Percentiles rank a stretch among this genome's conserved stretches.
phyloP scores from a whole-genome alignment of 2,888 invertebrate species.

The Diloba caeruleocephala region DNA sequence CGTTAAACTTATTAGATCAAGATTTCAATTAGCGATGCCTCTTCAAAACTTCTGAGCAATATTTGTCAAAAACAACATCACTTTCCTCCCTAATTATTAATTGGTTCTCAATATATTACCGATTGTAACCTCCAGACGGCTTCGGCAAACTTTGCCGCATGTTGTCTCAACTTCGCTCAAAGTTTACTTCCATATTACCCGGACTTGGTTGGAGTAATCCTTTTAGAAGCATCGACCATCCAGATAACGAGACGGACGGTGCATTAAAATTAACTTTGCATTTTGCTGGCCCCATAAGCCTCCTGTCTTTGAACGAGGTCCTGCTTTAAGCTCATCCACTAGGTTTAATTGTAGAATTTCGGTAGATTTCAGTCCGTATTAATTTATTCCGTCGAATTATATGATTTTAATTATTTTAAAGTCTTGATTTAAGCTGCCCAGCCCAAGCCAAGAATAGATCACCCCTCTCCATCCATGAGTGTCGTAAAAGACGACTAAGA shows the following conservation, averaged over 20 bases:
- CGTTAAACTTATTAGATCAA: no score
- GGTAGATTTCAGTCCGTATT: slow-evolving; percentile 31
- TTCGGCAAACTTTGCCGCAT: slow-evolving; percentile 41
- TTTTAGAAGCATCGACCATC: slow-evolving; percentile 61
- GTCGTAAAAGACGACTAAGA: no score
- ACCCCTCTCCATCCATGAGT: no score
- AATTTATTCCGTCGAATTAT: slow-evolving; percentile 13
- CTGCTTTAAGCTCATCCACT: slow-evolving; percentile 20
- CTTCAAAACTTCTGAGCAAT: slow-evolving; percentile 24
- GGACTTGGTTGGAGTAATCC: slow-evolving; percentile 57
- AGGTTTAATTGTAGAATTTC: slow-evolving; percentile 19
- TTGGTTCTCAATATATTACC: slow-evolving; percentile 50
- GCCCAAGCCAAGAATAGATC: no score
- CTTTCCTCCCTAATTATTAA: slow-evolving; percentile 44
- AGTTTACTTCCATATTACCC: slow-evolving; percentile 56
- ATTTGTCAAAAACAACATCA: slow-evolving; percentile 47
- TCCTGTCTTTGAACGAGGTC: slow-evolving; percentile 61
- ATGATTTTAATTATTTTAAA: background rate
- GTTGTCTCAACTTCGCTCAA: slow-evolving; percentile 29
- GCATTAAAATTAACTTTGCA: slow-evolving; percentile 77
- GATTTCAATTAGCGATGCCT: background rate
- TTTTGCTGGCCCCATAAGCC: slow-evolving; percentile 67
- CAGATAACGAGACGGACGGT: slow-evolving; percentile 67
- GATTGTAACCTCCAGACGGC: slow-evolving; percentile 41
- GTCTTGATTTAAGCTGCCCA: no score